Base-by-base conservation (phyloP, 2,113 vertebrate species). In the Chaenogobius annularis region DNA sequence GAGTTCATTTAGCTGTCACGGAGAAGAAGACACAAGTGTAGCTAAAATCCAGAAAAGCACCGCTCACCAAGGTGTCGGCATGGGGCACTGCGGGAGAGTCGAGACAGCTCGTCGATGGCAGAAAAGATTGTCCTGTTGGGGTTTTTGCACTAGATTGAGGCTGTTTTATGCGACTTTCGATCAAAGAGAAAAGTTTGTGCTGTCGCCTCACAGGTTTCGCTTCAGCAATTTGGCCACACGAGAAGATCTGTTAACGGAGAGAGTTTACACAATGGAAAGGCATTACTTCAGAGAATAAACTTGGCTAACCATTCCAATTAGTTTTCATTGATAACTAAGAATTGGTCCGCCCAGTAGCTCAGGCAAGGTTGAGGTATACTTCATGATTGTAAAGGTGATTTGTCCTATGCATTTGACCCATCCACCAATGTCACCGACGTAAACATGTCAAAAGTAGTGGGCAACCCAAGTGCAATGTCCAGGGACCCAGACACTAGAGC, bases 31-130 rank as follows among this genome's bases (percentile, higher is more conserved):
- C 10, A 17, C 67, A 19, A 20, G 55, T 14, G 50, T 55, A 65
- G 20, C 71, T 54, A 43, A 62, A 67, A n/a, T 35, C 59, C 37
- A 44, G 63, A 55, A 66, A 77, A 75, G 5, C 66, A 65, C 52
- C 52, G 11, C 48, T 79, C 50, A 15, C 3, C 7, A 26, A 55
- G 68, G 73, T 23, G 50, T 62, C 69, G 2, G 1, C 64, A 9
- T 14, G 1, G 66, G 2, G 17, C 63, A 63, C 66, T 68, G 15
- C 26, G 66, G 40, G n/a, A 37, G 68, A 75, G 73, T 47, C 0
- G 47, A 37, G 68, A 70, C 67, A 59, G 48, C 73, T 80, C 70
- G 69, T 75, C 75, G 26, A 70, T 70, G 74, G 44, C 62, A 83
- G 77, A 50, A 63, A 31, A 47, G 62, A 7, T 1, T 43, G 66